Evolutionary conservation across 2,797 vertebrate genomes (phyloP).

Genomic region (Sebastes matsubarae): DNA sequence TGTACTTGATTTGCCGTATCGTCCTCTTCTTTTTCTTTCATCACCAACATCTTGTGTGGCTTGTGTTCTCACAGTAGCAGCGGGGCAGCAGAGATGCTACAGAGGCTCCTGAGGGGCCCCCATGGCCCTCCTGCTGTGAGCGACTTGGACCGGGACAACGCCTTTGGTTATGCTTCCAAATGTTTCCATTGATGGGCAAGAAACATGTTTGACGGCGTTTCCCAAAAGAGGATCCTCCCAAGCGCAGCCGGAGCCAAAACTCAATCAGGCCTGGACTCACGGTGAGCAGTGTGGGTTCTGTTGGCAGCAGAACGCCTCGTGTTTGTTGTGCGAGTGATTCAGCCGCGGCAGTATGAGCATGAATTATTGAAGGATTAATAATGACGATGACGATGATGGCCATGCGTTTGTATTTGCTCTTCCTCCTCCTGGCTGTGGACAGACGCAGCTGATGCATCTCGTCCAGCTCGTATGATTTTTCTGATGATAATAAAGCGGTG

Average conservation of each 20-base stretch:
- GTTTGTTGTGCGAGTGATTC: slow-evolving; percentile 18
- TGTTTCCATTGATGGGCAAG: slow-evolving; percentile 57
- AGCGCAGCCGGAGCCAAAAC: slow-evolving; percentile 49
- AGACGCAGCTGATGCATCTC: not conserved
- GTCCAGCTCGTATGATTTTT: not conserved
- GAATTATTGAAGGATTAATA: slow-evolving; percentile 35
- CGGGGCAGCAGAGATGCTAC: slow-evolving; percentile 14
- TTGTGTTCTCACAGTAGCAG: slow-evolving; percentile 22
- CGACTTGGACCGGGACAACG: slow-evolving; percentile 45
- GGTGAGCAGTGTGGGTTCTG: not conserved
- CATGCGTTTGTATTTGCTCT: not conserved
- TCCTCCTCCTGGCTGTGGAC: not conserved
- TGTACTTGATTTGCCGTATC: not conserved
- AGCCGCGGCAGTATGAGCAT: not conserved
- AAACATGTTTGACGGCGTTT: slow-evolving; percentile 41
- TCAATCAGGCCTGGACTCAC: slow-evolving; percentile 36
- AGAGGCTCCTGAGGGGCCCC: slow-evolving; percentile 31
- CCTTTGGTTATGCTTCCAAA: slow-evolving; percentile 66
- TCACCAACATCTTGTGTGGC: slow-evolving; percentile 42
- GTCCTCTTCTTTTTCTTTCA: not conserved
- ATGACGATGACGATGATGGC: slow-evolving; percentile 11
- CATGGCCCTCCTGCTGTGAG: slow-evolving; percentile 21
- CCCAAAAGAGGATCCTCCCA: slow-evolving; percentile 42
- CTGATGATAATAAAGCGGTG: not conserved
- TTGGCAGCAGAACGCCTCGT: slow-evolving; percentile 13